Evolutionary conservation across 1,140 invertebrate genomes (phyloP).

Genomic region (Bombus picipes): DNA sequence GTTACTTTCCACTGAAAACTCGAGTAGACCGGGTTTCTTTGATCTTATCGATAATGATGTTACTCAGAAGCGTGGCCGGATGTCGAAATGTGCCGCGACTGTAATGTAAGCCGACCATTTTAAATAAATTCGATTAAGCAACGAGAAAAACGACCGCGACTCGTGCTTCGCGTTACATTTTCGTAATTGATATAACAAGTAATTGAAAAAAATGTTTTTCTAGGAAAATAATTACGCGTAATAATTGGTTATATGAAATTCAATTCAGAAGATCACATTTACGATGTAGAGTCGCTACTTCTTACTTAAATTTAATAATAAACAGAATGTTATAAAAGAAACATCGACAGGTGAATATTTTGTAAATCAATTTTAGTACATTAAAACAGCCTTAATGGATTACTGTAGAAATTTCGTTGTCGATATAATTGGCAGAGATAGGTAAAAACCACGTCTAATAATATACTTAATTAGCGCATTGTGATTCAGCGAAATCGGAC

Average conservation of each 20-base stretch:
- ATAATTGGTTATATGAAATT: background rate
- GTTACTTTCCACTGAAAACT: slow-evolving; percentile 51
- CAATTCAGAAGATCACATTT: background rate
- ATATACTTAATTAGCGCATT: background rate
- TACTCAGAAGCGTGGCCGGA: slow-evolving; percentile 31
- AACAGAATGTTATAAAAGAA: background rate
- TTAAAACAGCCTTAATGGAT: background rate
- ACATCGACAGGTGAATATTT: background rate
- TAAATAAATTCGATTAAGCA: slow-evolving; percentile 36
- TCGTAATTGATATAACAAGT: background rate
- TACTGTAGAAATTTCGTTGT: background rate
- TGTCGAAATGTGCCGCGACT: slow-evolving; percentile 27
- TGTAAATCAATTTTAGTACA: background rate
- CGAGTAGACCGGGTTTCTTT: slow-evolving; percentile 35
- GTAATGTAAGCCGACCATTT: background rate
- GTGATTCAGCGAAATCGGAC: slow-evolving; percentile 17
- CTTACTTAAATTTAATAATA: background rate
- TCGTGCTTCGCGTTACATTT: background rate
- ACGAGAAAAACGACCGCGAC: background rate
- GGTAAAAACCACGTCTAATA: background rate
- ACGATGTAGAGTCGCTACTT: background rate
- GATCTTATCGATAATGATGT: slow-evolving; percentile 51
- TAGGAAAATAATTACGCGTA: background rate
- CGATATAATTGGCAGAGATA: too few species aligned
- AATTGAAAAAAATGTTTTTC: background rate